phyloP scores from a whole-genome alignment of 2,797 vertebrate species.

The Eospalax fontanierii region DNA sequence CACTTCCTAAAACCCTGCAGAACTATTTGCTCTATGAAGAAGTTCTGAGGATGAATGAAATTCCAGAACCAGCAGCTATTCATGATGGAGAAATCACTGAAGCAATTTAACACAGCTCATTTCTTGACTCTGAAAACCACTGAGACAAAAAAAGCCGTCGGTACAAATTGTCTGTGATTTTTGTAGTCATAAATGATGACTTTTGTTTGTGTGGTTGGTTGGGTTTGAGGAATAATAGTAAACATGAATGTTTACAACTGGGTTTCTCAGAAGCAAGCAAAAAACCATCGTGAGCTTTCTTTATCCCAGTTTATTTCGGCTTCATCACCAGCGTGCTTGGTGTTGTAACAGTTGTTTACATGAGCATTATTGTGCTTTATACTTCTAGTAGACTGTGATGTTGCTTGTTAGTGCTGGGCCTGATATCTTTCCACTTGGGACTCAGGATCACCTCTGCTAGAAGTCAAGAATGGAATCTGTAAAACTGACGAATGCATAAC shows the following conservation, averaged over 20 bases:
- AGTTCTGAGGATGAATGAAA: conserved; percentile 78
- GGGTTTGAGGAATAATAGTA: neutral
- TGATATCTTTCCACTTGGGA: neutral
- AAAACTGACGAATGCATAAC: neutral
- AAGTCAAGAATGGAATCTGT: conserved; percentile 5
- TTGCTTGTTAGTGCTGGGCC: conserved; percentile 35
- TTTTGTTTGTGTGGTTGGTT: conserved; percentile 59
- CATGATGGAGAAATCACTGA: conserved; percentile 71
- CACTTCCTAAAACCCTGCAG: conserved; percentile 89
- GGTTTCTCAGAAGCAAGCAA: neutral
- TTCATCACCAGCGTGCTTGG: conserved; percentile 48
- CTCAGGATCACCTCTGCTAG: neutral
- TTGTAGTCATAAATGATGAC: conserved; percentile 42
- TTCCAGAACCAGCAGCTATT: conserved; percentile 72
- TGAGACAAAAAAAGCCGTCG: conserved; percentile 19
- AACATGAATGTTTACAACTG: conserved; percentile 63
- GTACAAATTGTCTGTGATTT: conserved; percentile 13
- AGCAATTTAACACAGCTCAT: conserved; percentile 8
- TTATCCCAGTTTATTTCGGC: conserved; percentile 16
- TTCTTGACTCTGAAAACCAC: conserved; percentile 54
- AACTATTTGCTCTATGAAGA: conserved; percentile 90
- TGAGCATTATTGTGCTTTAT: neutral
- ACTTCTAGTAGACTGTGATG: neutral
- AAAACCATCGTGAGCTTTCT: neutral
- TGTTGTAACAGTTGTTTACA: conserved; percentile 33